These are phyloP conservation scores for Amphipoea oculea DNA, from an alignment of 2,888 invertebrate genomes.

Conservation along the genomic window DNA sequence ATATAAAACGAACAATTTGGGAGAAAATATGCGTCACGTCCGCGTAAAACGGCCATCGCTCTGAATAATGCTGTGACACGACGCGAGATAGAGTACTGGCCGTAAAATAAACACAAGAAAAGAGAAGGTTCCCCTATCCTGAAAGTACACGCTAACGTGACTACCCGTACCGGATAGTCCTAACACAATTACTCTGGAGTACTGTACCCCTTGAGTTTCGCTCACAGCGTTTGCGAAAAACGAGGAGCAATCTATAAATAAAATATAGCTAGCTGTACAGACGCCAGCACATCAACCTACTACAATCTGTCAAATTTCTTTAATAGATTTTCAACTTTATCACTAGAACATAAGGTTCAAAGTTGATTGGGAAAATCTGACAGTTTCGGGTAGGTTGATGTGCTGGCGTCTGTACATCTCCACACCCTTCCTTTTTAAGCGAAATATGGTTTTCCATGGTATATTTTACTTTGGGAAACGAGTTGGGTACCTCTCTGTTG, in stretches of 20 bases:
- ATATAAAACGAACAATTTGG: too few species aligned
- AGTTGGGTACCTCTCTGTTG: background rate
- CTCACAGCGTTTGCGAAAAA: slow-evolving; percentile 10
- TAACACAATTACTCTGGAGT: slow-evolving; percentile 37
- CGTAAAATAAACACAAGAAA: background rate
- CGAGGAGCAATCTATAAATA: slow-evolving; percentile 6
- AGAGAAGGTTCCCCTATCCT: too few species aligned
- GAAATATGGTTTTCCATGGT: slow-evolving; percentile 11
- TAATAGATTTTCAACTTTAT: too few species aligned
- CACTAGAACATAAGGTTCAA: too few species aligned
- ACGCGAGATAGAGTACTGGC: background rate
- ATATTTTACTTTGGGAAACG: slow-evolving; percentile 24
- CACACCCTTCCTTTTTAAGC: slow-evolving; percentile 29
- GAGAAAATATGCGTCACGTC: too few species aligned
- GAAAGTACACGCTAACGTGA: slow-evolving; percentile 11
- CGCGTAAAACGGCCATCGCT: too few species aligned
- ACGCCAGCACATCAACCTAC: too few species aligned
- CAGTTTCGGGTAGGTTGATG: too few species aligned
- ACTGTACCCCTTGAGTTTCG: slow-evolving; percentile 5
- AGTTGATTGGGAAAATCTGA: too few species aligned
- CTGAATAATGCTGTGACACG: too few species aligned
- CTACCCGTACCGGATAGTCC: background rate
- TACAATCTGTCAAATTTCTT: too few species aligned
- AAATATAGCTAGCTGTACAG: background rate
- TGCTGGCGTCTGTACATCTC: background rate